Evolutionary conservation across 2,797 vertebrate genomes (phyloP).

Genomic region (Podarcis lilfordi): DNA sequence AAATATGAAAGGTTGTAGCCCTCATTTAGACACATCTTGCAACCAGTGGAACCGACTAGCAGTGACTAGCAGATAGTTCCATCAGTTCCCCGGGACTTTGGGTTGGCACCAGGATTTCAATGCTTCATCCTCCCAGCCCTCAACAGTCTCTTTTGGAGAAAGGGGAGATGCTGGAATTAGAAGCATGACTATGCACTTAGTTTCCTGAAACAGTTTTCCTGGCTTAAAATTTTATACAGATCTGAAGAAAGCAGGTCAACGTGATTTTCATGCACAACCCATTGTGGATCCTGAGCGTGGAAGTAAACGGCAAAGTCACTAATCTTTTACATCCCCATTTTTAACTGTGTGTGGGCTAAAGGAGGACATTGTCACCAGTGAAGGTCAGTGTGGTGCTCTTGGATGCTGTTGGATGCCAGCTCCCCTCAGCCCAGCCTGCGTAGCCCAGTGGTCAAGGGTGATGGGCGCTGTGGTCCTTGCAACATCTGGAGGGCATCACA

Average conservation of each 20-base stretch:
- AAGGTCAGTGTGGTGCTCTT: no score
- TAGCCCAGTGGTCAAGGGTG: no score
- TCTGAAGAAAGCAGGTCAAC: neutral
- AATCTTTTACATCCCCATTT: no score
- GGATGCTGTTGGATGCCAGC: no score
- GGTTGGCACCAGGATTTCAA: no score
- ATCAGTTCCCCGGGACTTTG: neutral
- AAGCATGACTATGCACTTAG: neutral
- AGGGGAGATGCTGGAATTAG: no score
- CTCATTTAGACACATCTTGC: neutral
- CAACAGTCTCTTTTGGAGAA: neutral
- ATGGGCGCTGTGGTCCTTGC: no score
- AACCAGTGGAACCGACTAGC: neutral
- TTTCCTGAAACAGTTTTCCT: neutral
- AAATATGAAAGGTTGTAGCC: neutral
- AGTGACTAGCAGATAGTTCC: no score
- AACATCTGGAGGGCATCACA: no score
- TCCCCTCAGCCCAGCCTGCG: no score
- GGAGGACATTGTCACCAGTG: no score
- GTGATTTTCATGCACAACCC: neutral
- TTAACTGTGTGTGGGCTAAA: neutral
- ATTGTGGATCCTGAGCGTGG: neutral
- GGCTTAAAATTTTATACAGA: neutral
- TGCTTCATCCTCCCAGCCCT: no score
- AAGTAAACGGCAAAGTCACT: neutral